Evolutionary conservation across 2,797 vertebrate genomes (phyloP), one percentile per base, ranked within the genome.

Genomic region (Aselliscus stoliczkanus): DNA sequence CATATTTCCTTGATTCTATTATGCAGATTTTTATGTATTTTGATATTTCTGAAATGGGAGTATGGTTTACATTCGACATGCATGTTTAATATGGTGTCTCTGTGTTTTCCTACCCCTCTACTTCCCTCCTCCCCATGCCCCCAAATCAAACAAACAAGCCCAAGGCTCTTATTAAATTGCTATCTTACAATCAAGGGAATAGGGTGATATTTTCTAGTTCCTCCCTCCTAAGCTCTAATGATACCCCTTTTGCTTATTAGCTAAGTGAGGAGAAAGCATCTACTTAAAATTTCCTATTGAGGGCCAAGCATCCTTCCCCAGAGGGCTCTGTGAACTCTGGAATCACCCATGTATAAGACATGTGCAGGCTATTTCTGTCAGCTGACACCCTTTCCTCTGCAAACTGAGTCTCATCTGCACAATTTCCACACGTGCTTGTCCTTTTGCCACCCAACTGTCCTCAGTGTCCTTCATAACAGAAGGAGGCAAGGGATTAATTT

Each of bases 201-300:
- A 94, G 42, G 52, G 67, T 84, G 39, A 72, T 75, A 42, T 93
- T 92, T 85, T 95, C 56, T 69, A 88, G 34, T 56, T 87, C 29
- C 12, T 94, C 12, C 80, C 1, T 39, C 42, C 58, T 82, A 52
- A 67, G 13, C 80, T 44, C 72, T 23, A 64, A 84, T 92, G 93
- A 86, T 31, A 54, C 1, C 0, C n/a, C 86, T 90, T 72, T 31
- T 86, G 83, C 62, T 96, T 64, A 90, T 95, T 69, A 95, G 31
- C 72, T 92, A 54, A 42, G 17, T 80, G 31, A 88, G 34, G 64
- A 94, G 89, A 92, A 67, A 31, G 77, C 34, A 69, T 84, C 54
- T 69, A 47, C 89, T 72, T 54, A 60, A 60, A 94, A 77, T 92
- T 83, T 62, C 15, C 88, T 92, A 0, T 15, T 77, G 76, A 65